Conservation (phyloP, 1,140 invertebrate species). For the Penaeus vannamei region DNA sequence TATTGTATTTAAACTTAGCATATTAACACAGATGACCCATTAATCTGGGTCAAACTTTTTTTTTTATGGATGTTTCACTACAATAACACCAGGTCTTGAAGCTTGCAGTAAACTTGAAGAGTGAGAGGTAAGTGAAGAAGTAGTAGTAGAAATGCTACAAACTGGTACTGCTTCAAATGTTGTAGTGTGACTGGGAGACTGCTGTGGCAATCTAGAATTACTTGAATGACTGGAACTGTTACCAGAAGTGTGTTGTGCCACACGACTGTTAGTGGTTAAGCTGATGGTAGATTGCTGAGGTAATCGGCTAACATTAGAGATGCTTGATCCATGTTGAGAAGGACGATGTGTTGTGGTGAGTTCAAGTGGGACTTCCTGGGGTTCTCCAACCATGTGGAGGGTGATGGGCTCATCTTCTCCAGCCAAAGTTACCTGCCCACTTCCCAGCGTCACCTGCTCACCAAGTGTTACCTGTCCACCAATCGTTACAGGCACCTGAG, state of each 20-base stretch:
- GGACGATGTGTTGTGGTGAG: conserved; percentile 65
- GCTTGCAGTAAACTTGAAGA: conserved; percentile 55
- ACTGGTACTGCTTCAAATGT: conserved; percentile 34
- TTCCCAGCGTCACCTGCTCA: conserved; percentile 17
- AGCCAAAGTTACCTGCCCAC: conserved; percentile 34
- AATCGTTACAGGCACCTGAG: conserved; percentile 38
- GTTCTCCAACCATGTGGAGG: conserved; percentile 65
- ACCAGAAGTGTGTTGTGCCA: not conserved
- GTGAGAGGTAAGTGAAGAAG: conserved; percentile 31
- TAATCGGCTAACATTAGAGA: conserved; percentile 32
- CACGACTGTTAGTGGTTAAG: conserved; percentile 39
- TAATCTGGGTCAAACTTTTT: not conserved
- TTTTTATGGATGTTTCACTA: conserved; percentile 67
- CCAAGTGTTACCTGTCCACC: conserved; percentile 31
- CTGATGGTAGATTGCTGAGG: conserved; percentile 52
- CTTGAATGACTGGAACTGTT: not conserved
- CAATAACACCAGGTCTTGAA: conserved; percentile 67
- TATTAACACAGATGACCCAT: conserved; percentile 57
- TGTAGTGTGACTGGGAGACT: conserved; percentile 18
- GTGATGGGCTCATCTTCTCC: conserved; percentile 59
- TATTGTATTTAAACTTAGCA: conserved; percentile 44
- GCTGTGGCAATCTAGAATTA: conserved; percentile 33
- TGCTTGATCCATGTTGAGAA: conserved; percentile 24
- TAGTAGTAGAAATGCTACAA: conserved; percentile 56
- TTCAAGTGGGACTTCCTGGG: conserved; percentile 68